Conservation (phyloP, 2,113 vertebrate species). For the Rhabdornis inornatus region DNA sequence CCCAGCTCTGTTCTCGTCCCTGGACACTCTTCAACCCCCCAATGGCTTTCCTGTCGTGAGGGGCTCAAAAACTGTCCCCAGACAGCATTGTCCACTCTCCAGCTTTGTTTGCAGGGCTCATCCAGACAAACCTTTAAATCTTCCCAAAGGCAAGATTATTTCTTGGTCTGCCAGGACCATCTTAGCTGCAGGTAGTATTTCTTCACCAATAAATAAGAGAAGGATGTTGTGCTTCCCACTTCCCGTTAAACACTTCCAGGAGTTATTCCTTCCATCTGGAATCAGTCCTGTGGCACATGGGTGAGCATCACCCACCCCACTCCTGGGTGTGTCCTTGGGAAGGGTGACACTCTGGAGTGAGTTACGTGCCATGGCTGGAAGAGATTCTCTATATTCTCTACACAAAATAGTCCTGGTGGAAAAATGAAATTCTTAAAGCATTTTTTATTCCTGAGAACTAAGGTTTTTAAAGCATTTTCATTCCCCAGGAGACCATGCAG, state of each 20-base stretch:
- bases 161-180: background rate
- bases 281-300: background rate
- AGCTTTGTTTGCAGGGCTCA: background rate
- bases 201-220: background rate
- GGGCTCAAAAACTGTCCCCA: background rate
- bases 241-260: background rate
- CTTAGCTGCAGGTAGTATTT: background rate
- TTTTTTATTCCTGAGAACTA: background rate
- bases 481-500: background rate
- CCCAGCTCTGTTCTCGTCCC: background rate
- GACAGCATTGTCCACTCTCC: rapidly evolving
- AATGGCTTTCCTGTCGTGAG: rapidly evolving
- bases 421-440: background rate
- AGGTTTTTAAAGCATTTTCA: background rate
- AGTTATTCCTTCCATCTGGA: background rate
- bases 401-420: background rate
- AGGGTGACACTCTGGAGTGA: background rate
- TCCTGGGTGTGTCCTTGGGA: background rate
- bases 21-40: background rate
- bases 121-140: no score
- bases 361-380: background rate
- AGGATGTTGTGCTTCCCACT: background rate
- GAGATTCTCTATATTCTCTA: background rate
- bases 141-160: background rate
- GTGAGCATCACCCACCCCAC: background rate